Conservation (phyloP, 2,797 vertebrate species). For the Propithecus deckenii region DNA sequence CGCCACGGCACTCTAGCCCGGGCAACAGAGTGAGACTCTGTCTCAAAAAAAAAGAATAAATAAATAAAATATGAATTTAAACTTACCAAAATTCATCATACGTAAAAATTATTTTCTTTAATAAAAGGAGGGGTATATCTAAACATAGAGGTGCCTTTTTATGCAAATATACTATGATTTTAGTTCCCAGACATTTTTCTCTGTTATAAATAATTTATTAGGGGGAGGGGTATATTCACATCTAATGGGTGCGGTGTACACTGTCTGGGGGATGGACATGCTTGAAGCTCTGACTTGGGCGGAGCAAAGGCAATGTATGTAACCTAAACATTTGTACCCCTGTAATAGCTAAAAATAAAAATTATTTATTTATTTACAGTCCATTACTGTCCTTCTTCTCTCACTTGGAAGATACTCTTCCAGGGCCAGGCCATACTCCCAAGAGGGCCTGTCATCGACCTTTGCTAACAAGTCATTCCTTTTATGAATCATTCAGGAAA, state of each 20-base stretch:
- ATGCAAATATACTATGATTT: not conserved
- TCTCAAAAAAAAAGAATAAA: too few species aligned
- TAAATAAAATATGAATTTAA: not conserved
- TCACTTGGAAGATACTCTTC: not conserved
- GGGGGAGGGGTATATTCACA: too few species aligned
- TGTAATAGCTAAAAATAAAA: too few species aligned
- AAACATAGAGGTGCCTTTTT: not conserved
- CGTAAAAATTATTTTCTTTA: not conserved
- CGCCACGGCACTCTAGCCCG: too few species aligned
- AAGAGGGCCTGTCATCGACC: too few species aligned
- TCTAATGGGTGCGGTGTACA: too few species aligned
- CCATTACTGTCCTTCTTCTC: rapidly evolving
- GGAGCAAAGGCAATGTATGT: too few species aligned
- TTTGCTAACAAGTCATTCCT: not conserved
- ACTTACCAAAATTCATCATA: not conserved
- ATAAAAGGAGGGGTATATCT: not conserved
- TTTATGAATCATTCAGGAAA: not conserved
- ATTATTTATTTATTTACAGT: not conserved
- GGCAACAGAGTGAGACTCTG: too few species aligned
- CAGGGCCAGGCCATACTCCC: not conserved
- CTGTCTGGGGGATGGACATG: too few species aligned
- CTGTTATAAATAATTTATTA: not conserved
- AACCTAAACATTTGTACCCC: too few species aligned
- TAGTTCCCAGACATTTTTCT: not conserved
- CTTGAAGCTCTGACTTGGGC: too few species aligned